phyloP scores from a whole-genome alignment of 2,113 vertebrate genomes.

The Heterocephalus glaber region DNA sequence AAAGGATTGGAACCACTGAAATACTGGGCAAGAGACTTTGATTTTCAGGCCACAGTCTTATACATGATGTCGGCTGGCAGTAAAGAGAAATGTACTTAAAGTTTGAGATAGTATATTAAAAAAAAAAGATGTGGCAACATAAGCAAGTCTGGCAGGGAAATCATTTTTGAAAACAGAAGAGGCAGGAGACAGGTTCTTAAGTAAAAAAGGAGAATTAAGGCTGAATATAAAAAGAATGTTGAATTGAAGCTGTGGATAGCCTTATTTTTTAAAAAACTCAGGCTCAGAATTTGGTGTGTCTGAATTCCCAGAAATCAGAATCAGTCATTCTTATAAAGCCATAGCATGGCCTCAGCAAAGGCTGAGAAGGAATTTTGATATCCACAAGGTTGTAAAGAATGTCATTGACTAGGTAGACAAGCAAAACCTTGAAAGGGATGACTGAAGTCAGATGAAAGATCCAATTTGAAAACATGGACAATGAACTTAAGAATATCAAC shows the following conservation, averaged over 20 bases:
- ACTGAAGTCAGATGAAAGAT: not conserved
- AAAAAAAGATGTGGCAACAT: not conserved
- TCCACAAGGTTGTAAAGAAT: not conserved
- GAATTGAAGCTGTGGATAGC: not conserved
- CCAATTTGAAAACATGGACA: not conserved
- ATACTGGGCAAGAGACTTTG: not conserved
- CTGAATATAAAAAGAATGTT: not conserved
- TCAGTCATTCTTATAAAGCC: not conserved
- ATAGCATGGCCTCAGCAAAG: not conserved
- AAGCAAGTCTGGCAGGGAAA: not conserved
- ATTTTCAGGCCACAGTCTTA: not conserved
- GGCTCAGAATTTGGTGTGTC: not conserved
- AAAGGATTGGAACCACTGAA: not conserved
- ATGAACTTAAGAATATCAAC: not conserved
- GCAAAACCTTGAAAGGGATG: not conserved
- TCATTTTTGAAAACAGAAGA: not conserved
- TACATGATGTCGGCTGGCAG: not conserved
- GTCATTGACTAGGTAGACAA: not conserved
- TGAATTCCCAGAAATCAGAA: not conserved
- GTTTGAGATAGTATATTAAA: not conserved
- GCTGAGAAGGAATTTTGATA: not conserved
- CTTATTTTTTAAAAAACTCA: not conserved
- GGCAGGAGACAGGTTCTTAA: not conserved
- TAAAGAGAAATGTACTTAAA: conserved; percentile 24
- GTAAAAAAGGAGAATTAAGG: not conserved